Conservation (phyloP, 1,140 invertebrate species). For the Drosophila mojavensis region DNA sequence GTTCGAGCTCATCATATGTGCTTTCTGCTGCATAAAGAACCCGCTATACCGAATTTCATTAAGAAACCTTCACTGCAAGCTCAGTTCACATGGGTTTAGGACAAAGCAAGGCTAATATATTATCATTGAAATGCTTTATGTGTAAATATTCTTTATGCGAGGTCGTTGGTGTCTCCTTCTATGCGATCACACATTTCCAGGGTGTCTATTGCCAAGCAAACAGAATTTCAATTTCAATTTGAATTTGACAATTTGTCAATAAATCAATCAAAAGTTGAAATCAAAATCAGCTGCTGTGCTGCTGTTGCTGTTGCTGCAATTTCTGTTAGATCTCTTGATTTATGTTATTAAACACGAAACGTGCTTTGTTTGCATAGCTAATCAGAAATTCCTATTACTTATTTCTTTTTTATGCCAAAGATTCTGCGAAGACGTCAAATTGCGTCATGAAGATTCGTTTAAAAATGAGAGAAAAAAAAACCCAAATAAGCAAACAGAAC, state of each 20-base stretch:
- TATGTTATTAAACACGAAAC: constrained; percentile 45
- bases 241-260: constrained; percentile 22
- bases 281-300: constrained; percentile 23
- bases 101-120: background rate
- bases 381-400: constrained; percentile 28
- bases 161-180: too few species aligned
- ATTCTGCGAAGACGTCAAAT: constrained; percentile 38
- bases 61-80: background rate
- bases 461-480: constrained; percentile 3
- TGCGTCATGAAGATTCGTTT: constrained; percentile 46
- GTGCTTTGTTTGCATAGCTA: constrained; percentile 46
- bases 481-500: constrained; percentile 7
- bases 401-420: constrained; percentile 11
- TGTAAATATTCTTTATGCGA: too few species aligned
- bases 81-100: background rate
- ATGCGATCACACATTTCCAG: background rate
- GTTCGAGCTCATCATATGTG: background rate
- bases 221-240: constrained; percentile 6
- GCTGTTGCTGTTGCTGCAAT: constrained; percentile 33
- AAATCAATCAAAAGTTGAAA: constrained; percentile 42
- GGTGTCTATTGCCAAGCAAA: background rate
- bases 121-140: too few species aligned
- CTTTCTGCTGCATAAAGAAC: background rate
- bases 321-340: constrained; percentile 36
- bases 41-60: background rate